phyloP scores from a whole-genome alignment of 64 coral and sea anemone genomes.

The Pachyseris speciosa region DNA sequence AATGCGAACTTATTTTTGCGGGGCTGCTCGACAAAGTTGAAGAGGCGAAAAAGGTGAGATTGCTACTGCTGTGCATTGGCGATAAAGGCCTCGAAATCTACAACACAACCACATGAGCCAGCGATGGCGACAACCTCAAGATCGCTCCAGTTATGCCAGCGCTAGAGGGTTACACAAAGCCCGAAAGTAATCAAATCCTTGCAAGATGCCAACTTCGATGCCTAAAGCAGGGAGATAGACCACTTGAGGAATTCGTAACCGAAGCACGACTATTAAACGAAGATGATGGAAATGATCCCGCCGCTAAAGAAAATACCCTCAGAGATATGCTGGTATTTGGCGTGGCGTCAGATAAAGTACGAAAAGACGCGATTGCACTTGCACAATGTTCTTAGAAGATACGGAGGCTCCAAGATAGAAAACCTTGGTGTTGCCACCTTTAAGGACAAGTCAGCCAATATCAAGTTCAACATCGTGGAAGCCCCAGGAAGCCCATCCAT shows the following conservation, averaged over 20 bases:
- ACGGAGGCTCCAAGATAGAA: too few species aligned
- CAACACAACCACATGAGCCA: conserved; percentile 52
- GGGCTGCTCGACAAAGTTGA: conserved; percentile 38
- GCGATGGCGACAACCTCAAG: conserved; percentile 16
- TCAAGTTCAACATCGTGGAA: too few species aligned
- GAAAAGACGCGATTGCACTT: conserved; percentile 64
- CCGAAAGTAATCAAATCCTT: conserved; percentile 8
- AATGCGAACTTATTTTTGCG: conserved; percentile 69
- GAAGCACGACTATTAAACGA: conserved; percentile 13
- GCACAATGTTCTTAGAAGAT: conserved; percentile 63
- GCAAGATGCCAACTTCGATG: neutral
- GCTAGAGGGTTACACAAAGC: conserved; percentile 7
- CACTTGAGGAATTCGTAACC: conserved; percentile 31
- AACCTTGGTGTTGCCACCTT: too few species aligned
- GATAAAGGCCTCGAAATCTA: conserved; percentile 69
- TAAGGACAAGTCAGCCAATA: neutral
- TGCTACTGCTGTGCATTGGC: conserved; percentile 65
- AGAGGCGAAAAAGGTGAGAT: conserved; percentile 59
- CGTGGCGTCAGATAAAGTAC: conserved; percentile 59
- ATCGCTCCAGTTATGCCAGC: conserved; percentile 20
- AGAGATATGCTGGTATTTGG: conserved; percentile 58
- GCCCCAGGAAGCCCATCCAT: too few species aligned
- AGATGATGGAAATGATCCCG: conserved; percentile 8
- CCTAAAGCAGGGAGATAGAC: conserved; percentile 5
- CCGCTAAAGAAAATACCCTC: conserved; percentile 47